These are phyloP conservation scores for Lithophane leautieri DNA, from an alignment of 2,888 invertebrate species.

Conservation along the genomic window DNA sequence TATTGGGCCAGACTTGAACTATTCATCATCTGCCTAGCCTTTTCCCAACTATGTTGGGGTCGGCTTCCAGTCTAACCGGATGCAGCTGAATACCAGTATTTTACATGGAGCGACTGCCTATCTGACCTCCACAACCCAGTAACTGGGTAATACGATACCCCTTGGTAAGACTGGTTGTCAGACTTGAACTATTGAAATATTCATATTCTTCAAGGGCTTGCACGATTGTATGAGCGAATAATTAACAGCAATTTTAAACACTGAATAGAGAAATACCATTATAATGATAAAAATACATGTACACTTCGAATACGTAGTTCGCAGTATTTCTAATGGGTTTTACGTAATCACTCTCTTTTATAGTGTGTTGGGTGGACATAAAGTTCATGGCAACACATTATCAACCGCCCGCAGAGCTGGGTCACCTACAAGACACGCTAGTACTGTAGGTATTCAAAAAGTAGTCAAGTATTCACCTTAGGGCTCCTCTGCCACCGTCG, in stretches of 20 bases:
- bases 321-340: conserved; percentile 17
- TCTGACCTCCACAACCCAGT: too few relatives aligned
- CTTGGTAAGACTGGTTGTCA: too few relatives aligned
- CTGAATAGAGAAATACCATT: not conserved
- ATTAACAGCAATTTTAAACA: not conserved
- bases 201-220: not conserved
- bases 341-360: conserved; percentile 29
- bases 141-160: too few relatives aligned
- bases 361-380: not conserved
- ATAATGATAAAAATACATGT: not conserved
- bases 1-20: not conserved
- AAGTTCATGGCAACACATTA: conserved; percentile 45
- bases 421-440: conserved; percentile 19
- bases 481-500: too few relatives aligned
- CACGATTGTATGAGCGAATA: not conserved
- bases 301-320: not conserved
- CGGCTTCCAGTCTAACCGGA: too few relatives aligned
- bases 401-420: conserved; percentile 20
- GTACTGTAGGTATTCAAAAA: conserved; percentile 31
- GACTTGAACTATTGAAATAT: not conserved
- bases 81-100: too few relatives aligned
- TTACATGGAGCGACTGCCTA: too few relatives aligned
- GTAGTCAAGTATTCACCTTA: conserved; percentile 10
- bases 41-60: too few relatives aligned
- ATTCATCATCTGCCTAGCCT: too few relatives aligned